Percentiles rank a stretch among this genome's conserved stretches.
phyloP scores from a whole-genome alignment of 2,888 invertebrate species.

The Amblyjoppa fuscipennis region DNA sequence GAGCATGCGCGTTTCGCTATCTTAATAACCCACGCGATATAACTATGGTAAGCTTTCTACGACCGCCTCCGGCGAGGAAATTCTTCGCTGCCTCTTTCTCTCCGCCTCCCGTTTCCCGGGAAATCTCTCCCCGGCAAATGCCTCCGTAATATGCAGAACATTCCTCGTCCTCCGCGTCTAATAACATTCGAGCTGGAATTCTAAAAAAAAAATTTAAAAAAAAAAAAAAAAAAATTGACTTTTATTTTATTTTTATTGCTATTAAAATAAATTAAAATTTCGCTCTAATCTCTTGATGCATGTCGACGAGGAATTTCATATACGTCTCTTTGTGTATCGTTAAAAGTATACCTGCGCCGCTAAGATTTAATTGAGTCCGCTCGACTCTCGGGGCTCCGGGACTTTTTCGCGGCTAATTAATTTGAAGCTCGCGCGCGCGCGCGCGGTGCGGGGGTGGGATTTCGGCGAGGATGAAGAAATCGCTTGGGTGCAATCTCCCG shows the following conservation, averaged over 20 bases:
- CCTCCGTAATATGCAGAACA: conserved; percentile 14
- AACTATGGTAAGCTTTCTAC: conserved; percentile 56
- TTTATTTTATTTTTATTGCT: neutral
- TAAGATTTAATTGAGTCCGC: conserved; percentile 62
- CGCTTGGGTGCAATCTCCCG: conserved; percentile 62
- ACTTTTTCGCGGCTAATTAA: conserved; percentile 62
- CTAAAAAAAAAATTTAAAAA: neutral
- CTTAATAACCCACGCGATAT: conserved; percentile 83
- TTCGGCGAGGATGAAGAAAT: conserved; percentile 58
- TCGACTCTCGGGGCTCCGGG: conserved; percentile 13
- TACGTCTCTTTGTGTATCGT: neutral
- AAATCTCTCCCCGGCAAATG: conserved; percentile 9
- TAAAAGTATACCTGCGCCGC: neutral
- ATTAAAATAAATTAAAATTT: neutral
- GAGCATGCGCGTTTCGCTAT: conserved; percentile 82
- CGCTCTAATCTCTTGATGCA: conserved; percentile 19
- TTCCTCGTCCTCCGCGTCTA: conserved; percentile 13
- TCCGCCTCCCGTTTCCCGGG: neutral
- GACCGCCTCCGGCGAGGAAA: conserved; percentile 62
- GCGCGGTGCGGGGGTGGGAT: neutral
- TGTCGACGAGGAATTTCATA: conserved; percentile 25
- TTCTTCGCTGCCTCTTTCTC: conserved; percentile 62
- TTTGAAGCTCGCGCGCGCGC: conserved; percentile 23
- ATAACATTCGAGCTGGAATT: conserved; percentile 6
- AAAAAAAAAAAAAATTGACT: too few relatives aligned